Evolutionary conservation across 2,888 invertebrate species (phyloP).

Genomic region (Drymonia ruficornis): DNA sequence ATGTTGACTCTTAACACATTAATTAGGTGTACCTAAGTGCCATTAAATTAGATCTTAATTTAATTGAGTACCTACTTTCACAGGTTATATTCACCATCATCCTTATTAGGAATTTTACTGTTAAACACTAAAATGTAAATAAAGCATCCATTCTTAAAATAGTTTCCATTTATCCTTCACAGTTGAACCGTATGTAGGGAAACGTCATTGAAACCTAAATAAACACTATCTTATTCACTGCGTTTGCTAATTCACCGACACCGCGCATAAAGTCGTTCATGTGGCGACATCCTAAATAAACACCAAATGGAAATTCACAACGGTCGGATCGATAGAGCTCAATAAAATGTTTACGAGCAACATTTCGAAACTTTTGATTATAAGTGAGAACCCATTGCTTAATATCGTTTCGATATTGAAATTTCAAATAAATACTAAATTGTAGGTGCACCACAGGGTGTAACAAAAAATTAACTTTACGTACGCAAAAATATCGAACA

Average conservation of each 20-base stretch:
- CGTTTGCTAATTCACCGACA: conserved; percentile 12
- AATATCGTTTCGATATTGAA: conserved; percentile 33
- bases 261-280: conserved; percentile 34
- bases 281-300: conserved; percentile 47
- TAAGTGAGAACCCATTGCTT: conserved; percentile 34
- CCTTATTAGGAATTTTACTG: too few relatives aligned
- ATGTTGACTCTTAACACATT: too few relatives aligned
- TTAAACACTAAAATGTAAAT: too few relatives aligned
- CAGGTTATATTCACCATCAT: too few relatives aligned
- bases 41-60: too few relatives aligned
- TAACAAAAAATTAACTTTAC: too few relatives aligned
- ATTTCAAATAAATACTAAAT: conserved; percentile 9
- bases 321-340: conserved; percentile 47
- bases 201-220: conserved; percentile 12
- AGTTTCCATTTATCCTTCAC: neutral
- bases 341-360: conserved; percentile 67
- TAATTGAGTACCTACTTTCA: too few relatives aligned
- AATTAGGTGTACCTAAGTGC: too few relatives aligned
- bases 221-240: conserved; percentile 15
- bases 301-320: conserved; percentile 56
- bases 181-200: neutral
- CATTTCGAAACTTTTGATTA: conserved; percentile 57
- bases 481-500: too few relatives aligned
- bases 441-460: neutral
- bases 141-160: too few relatives aligned